Percentiles rank a stretch among this genome's conserved stretches.
Evolutionary conservation across 2,888 invertebrate genomes (phyloP).

Genomic region (Holacanthella duospinosa): DNA sequence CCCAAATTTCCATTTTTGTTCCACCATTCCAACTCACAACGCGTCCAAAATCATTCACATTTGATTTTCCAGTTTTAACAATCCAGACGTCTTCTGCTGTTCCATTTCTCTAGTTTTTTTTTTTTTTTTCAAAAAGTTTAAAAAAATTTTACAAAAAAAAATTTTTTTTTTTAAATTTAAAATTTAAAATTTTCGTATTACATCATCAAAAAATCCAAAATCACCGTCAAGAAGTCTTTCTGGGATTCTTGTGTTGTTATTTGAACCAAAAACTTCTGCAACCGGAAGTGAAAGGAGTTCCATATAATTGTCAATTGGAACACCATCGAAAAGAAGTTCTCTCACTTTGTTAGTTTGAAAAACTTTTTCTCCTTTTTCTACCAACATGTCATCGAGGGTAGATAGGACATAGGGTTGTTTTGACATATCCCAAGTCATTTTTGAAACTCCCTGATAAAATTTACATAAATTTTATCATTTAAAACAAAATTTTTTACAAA

Average conservation of each 20-base stretch:
- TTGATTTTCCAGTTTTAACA: slow-evolving; percentile 25
- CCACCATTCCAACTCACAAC: slow-evolving; percentile 26
- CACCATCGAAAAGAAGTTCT: slow-evolving; percentile 33
- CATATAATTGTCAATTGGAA: slow-evolving; percentile 35
- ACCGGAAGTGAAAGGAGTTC: slow-evolving; percentile 32
- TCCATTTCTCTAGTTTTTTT: slow-evolving; percentile 32
- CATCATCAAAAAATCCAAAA: slow-evolving; percentile 37
- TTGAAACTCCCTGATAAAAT: slow-evolving; percentile 31
- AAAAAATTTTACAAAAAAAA: too few species aligned
- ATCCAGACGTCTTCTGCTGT: slow-evolving; percentile 32
- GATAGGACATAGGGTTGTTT: slow-evolving; percentile 29
- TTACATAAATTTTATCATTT: background rate
- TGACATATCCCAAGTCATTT: slow-evolving; percentile 33
- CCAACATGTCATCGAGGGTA: slow-evolving; percentile 29
- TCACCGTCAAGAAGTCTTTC: slow-evolving; percentile 31
- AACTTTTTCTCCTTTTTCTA: slow-evolving; percentile 29
- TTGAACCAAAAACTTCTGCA: slow-evolving; percentile 15
- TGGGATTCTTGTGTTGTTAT: slow-evolving; percentile 23
- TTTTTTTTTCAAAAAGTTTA: too few species aligned
- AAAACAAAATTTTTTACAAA: background rate
- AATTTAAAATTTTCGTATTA: too few species aligned
- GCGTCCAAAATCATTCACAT: slow-evolving; percentile 21
- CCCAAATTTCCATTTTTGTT: slow-evolving; percentile 25
- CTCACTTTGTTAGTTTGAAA: slow-evolving; percentile 33
- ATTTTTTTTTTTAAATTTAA: too few species aligned